Base-by-base conservation (phyloP, 2,113 vertebrate genomes). In the Pedionomus torquatus region DNA sequence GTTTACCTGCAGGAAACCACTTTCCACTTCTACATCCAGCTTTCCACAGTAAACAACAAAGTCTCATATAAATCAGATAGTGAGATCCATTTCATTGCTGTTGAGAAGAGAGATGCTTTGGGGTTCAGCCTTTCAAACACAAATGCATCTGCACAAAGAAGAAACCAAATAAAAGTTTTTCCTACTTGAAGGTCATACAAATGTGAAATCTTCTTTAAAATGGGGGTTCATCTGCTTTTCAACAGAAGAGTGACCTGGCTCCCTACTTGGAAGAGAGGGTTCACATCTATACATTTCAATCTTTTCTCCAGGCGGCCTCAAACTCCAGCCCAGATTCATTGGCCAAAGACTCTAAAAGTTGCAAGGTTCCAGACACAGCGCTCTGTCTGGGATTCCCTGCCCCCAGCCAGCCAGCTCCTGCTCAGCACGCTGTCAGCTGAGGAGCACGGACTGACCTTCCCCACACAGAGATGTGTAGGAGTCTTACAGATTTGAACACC, bases 401-500 rank as follows among this genome's bases (percentile, higher is more conserved):
- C 52, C 39, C 17, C n/a, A 28, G 48, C 10, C 19, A 75, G 19
- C 46, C 81, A 57, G 31, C 31, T 77, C 41, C 80, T 2, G 1
- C 8, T 44, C 65, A n/a, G 44, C 44, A 10, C 4, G 20, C 39
- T 9, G 7, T 25, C 28, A 24, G 44, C 33, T 41, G 24, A 21
- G 17, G n/a, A 31, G 25, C 30, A 18, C n/a, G 1, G 6, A 26
- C 28, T 9, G 13, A 26, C 69, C 61, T 48, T 48, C 54, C n/a
- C 76, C 30, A 43, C 8, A 1, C 1, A 7, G 1, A 54, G 30
- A 23, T 7, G 17, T 44, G 15, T 1, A 35, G 24, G 20, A 48
- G 43, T 15, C 55, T 58, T 20, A 25, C 57, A 21, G 26, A 26
- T 57, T 13, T 26, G 37, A 87, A 44, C 7, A n/a, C 6, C 19